phyloP scores from a whole-genome alignment of 1,140 invertebrate genomes.

The Oedothorax gibbosus region DNA sequence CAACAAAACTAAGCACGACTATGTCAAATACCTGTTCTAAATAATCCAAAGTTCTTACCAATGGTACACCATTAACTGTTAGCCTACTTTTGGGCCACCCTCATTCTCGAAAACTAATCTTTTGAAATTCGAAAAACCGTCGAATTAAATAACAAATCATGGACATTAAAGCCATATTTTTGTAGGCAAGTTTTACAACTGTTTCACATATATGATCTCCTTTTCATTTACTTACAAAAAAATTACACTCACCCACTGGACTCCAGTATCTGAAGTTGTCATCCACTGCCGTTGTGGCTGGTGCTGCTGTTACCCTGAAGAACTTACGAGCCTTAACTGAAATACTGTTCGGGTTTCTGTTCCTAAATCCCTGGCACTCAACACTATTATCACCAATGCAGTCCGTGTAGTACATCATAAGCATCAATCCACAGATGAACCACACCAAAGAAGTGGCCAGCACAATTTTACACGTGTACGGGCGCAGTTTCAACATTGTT shows the following conservation, averaged over 20 bases:
- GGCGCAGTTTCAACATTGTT: conserved; percentile 72
- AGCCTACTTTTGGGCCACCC: too few relatives aligned
- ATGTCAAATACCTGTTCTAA: too few relatives aligned
- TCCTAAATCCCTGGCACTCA: conserved; percentile 36
- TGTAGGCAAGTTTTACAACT: neutral
- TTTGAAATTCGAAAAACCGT: too few relatives aligned
- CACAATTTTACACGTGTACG: conserved; percentile 94
- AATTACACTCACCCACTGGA: conserved; percentile 39
- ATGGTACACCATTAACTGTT: too few relatives aligned
- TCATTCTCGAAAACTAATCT: too few relatives aligned
- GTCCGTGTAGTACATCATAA: conserved; percentile 93
- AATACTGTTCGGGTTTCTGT: conserved; percentile 15
- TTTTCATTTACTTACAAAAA: neutral
- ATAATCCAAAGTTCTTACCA: too few relatives aligned
- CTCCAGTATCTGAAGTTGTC: conserved; percentile 47
- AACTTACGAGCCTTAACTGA: conserved; percentile 23
- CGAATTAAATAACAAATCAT: too few relatives aligned
- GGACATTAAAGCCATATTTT: too few relatives aligned
- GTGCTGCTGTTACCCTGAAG: conserved; percentile 17
- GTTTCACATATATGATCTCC: neutral
- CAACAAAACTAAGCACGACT: too few relatives aligned
- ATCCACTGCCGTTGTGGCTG: conserved; percentile 9
- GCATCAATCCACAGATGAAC: conserved; percentile 90
- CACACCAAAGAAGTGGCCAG: conserved; percentile 93
- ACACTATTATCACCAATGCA: conserved; percentile 68